A percentile compares a stretch with the other conserved stretches of the same genome.
Evolutionary conservation across 2,113 vertebrate genomes (phyloP).

Genomic region (Hippopotamus amphibius): DNA sequence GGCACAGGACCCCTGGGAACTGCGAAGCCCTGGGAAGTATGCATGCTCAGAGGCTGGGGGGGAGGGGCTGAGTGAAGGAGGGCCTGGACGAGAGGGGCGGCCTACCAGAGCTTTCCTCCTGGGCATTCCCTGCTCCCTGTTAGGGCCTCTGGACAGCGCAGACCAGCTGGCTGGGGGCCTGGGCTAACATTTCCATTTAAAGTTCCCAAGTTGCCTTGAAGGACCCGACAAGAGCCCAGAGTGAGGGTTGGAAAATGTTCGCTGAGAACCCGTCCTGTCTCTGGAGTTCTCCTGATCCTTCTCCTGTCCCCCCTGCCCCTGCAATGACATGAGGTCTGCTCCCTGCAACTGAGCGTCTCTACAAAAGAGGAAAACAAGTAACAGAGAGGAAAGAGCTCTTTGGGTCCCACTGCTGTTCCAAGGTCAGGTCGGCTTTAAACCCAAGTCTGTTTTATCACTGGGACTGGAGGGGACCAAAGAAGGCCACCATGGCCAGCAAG

Average conservation of each 20-base stretch:
- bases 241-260: rapidly evolving
- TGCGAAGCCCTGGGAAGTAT: not conserved
- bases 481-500: not conserved
- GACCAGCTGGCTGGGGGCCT: not conserved
- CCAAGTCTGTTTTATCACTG: not conserved
- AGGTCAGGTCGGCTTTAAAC: not conserved
- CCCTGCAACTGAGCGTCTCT: rapidly evolving
- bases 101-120: not conserved
- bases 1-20: rapidly evolving
- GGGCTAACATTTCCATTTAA: not conserved
- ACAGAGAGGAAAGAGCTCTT: not conserved
- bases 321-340: rapidly evolving
- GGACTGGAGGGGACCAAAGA: too few relatives aligned
- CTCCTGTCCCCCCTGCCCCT: rapidly evolving
- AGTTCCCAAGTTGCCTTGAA: not conserved
- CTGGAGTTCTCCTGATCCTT: not conserved
- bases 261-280: not conserved
- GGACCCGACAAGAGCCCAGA: rapidly evolving
- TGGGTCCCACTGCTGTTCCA: too few relatives aligned
- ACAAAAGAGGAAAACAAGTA: not conserved
- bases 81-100: rapidly evolving
- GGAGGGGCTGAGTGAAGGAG: not conserved
- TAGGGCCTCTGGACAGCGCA: rapidly evolving
- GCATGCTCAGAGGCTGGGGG: not conserved
- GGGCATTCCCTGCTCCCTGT: not conserved